Base-by-base conservation (phyloP, 2,113 vertebrate species). In the Argyrosomus japonicus region DNA sequence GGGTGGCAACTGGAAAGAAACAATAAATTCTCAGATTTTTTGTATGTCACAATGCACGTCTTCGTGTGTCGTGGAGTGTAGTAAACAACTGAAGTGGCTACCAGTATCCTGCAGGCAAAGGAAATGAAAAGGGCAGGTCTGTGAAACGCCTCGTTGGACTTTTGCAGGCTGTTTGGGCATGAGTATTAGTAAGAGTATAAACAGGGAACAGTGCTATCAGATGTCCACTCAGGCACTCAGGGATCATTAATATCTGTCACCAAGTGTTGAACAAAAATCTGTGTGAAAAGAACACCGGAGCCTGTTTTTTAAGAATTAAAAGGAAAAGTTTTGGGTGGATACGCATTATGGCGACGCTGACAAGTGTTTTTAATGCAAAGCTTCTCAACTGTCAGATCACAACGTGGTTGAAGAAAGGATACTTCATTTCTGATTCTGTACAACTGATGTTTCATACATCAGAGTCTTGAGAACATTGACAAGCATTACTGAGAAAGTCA, bases 241-340 rank as follows among this genome's bases (percentile, higher is more conserved):
- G 19, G 69, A 64, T 75, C 85, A 87, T 89, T 84, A 87, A 70
- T 68, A 82, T 63, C 84, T 89, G 91, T 90, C 85, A 88, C 29
- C 54, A 11, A 61, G 36, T 5, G 18, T 73, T 75, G 4, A n/a
- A 80, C 75, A 73, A 63, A 68, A 78, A 25, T 23, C 23, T 17
- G 25, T 54, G 50, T 82, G 71, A 83, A 84, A 40, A 21, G 36
- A 43, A 86, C 77, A 74, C 74, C 6, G 43, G 14, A 27, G 61
- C 21, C 2, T 62, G 12, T 79, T 79, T 40, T 84, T 68, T 29
- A 67, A 25, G 62, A 50, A 64, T 54, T 54, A 74, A 75, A 47
- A 68, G 77, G 67, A 79, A 84, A 71, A 48, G 61, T 62, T 36
- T 36, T 17, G 9, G 61, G 57, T 40, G 70, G 77, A 87, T 45